Conservation (phyloP, 2,888 invertebrate species). For the Neoitamus cyanurus region DNA sequence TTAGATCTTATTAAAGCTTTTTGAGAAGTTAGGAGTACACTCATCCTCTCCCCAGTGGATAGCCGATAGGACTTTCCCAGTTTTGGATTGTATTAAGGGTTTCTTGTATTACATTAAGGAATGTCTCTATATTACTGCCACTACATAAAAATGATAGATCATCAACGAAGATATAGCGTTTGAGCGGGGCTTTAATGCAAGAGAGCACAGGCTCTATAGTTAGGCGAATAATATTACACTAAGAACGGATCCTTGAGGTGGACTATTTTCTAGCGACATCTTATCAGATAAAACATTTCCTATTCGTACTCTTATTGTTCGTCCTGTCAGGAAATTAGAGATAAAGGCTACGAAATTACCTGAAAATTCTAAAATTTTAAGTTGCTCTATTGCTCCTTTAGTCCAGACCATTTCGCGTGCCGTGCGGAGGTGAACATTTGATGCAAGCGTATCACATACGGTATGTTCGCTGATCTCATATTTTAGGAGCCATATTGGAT, state of each 20-base stretch:
- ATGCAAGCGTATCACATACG: conserved; percentile 28
- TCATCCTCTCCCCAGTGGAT: too few relatives aligned
- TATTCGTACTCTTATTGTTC: neutral
- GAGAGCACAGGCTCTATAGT: neutral
- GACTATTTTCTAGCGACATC: neutral
- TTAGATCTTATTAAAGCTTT: too few relatives aligned
- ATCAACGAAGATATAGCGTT: neutral
- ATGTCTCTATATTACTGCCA: neutral
- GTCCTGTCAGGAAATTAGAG: neutral
- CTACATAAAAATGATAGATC: neutral
- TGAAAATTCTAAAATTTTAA: neutral
- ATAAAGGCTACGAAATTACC: neutral
- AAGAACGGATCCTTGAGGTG: neutral
- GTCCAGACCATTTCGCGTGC: neutral
- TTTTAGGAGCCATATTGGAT: conserved; percentile 39
- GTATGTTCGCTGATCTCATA: conserved; percentile 3
- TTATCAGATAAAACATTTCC: neutral
- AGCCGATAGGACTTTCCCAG: too few relatives aligned
- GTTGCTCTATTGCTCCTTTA: neutral
- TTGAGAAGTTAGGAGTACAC: too few relatives aligned
- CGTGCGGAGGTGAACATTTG: conserved; percentile 25
- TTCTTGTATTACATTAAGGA: neutral
- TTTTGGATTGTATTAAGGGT: neutral
- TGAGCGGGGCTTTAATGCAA: neutral
- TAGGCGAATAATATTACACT: neutral